phyloP scores from a whole-genome alignment of 1,140 invertebrate genomes.

The Aphelenchoides besseyi region DNA sequence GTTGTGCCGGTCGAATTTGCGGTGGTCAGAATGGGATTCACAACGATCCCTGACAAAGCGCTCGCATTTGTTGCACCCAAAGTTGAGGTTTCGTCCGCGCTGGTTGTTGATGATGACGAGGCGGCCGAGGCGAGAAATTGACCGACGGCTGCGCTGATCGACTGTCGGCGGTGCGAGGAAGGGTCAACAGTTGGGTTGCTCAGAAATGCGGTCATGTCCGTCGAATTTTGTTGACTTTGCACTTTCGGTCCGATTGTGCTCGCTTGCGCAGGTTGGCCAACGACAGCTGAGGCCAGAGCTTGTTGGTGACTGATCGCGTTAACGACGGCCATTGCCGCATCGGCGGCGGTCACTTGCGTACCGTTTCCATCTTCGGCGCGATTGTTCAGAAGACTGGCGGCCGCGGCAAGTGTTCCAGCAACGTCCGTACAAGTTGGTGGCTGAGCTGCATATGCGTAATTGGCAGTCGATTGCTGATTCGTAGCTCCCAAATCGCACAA shows the following conservation, averaged over 20 bases:
- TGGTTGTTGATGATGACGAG: neutral
- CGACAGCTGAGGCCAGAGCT: neutral
- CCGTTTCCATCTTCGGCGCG: neutral
- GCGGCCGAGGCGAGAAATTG: neutral
- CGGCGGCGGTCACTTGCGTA: neutral
- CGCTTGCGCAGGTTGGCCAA: neutral
- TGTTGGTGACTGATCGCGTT: neutral
- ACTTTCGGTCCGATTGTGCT: neutral
- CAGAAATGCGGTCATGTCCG: neutral
- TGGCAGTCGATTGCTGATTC: neutral
- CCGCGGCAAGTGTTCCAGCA: neutral
- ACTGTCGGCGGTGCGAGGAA: neutral
- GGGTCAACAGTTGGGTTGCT: neutral
- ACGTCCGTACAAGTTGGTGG: neutral
- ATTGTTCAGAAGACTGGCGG: neutral
- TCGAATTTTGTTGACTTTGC: slow-evolving; percentile 3
- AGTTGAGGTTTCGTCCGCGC: neutral
- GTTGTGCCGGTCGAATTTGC: neutral
- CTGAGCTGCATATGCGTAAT: neutral
- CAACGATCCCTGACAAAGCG: neutral
- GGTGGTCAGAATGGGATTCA: neutral
- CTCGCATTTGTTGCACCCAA: neutral
- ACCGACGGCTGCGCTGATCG: neutral
- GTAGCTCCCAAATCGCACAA: neutral
- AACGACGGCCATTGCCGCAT: neutral